A percentile compares a stretch with the other conserved stretches of the same genome.
These are phyloP conservation scores for Varecia variegata DNA, from an alignment of 2,797 vertebrate species.

Conservation along the genomic window DNA sequence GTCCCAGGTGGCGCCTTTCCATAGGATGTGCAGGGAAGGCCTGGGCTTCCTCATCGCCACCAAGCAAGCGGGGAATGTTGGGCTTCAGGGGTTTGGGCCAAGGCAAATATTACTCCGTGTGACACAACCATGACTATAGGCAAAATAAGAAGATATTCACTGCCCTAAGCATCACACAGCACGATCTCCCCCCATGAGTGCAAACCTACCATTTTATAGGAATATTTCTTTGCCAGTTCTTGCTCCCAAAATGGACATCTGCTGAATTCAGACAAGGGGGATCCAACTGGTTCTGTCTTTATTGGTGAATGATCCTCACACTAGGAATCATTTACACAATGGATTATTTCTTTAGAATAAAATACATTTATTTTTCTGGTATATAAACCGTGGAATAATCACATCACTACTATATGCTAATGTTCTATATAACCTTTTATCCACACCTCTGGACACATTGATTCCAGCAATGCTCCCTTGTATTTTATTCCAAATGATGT, in stretches of 20 bases:
- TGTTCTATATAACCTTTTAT: not conserved
- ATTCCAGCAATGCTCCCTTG: not conserved
- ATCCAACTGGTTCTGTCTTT: constrained; percentile 58
- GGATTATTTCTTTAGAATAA: constrained; percentile 23
- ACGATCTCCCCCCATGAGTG: accelerated
- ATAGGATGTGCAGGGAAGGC: not conserved
- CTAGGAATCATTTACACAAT: constrained; percentile 66
- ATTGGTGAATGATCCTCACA: constrained; percentile 60
- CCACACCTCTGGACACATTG: not conserved
- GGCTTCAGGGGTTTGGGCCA: not conserved
- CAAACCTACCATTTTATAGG: constrained; percentile 71
- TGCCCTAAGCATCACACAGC: not conserved
- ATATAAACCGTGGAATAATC: not conserved
- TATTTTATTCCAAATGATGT: not conserved
- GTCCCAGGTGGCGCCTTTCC: not conserved
- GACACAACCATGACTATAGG: not conserved
- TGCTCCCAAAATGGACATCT: constrained; percentile 78
- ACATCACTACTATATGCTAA: not conserved
- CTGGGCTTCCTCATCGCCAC: not conserved
- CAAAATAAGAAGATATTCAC: constrained; percentile 15
- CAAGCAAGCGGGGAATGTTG: not conserved
- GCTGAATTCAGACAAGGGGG: constrained; percentile 73
- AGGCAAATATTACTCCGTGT: not conserved
- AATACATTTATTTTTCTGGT: not conserved
- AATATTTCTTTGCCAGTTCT: constrained; percentile 73